Conservation (phyloP, 2,113 vertebrate species). For the Silurus asotus region DNA sequence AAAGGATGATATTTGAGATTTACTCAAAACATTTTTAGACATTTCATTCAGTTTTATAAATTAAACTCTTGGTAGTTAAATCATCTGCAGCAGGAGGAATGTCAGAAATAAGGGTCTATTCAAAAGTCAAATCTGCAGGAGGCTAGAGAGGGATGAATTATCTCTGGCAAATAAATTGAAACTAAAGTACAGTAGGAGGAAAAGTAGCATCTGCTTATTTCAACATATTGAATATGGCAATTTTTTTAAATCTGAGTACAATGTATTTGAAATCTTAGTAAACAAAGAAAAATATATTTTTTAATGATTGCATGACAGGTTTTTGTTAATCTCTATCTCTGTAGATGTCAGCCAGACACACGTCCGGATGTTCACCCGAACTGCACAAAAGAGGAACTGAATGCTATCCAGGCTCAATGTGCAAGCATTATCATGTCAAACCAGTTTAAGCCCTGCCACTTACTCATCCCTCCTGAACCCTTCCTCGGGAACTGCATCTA, state of each 20-base stretch:
- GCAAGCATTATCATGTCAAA: conserved; percentile 56
- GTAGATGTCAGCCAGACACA: conserved; percentile 74
- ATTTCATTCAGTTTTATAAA: neutral
- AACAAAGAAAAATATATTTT: neutral
- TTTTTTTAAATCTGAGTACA: neutral
- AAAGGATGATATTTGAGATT: neutral
- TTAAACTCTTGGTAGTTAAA: neutral
- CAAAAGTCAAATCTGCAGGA: neutral
- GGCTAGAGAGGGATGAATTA: neutral
- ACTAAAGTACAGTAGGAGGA: neutral
- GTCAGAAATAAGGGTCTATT: neutral
- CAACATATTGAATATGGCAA: neutral
- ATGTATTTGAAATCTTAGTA: neutral
- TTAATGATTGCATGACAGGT: too few relatives aligned
- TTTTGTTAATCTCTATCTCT: neutral
- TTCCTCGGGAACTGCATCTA: conserved; percentile 75
- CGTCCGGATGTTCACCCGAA: conserved; percentile 63
- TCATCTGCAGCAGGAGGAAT: neutral
- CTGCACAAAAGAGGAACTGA: conserved; percentile 66
- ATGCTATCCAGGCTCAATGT: conserved; percentile 61
- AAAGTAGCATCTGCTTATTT: neutral
- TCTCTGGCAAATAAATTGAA: neutral
- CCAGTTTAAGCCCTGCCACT: conserved; percentile 71
- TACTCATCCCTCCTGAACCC: conserved; percentile 56
- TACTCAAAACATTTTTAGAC: neutral